Percentiles rank a stretch among this genome's conserved stretches.
Evolutionary conservation across 2,797 vertebrate genomes (phyloP).

Genomic region (Streptopelia turtur): DNA sequence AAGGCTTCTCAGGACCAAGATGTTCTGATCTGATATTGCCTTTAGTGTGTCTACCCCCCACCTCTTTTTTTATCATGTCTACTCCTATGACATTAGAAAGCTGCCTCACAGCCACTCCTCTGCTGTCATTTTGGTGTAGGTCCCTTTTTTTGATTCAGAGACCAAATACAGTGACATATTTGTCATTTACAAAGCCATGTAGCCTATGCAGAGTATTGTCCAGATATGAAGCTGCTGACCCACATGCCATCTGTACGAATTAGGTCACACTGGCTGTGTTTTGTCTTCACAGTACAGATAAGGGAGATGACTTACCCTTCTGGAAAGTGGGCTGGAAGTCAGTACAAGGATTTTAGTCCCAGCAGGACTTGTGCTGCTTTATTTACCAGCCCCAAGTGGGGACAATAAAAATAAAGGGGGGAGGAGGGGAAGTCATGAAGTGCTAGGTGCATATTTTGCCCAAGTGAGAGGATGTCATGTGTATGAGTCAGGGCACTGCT

Average conservation of each 20-base stretch:
- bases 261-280: conserved; percentile 24
- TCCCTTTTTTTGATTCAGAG: neutral
- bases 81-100: neutral
- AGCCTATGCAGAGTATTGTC: neutral
- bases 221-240: neutral
- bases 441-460: neutral
- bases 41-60: neutral
- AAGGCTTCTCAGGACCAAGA: neutral
- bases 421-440: neutral
- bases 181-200: neutral
- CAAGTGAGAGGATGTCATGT: rapidly evolving
- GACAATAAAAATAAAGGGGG: neutral
- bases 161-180: neutral
- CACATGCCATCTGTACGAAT: neutral
- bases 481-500: neutral
- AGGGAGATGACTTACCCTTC: neutral
- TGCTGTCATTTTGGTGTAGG: neutral
- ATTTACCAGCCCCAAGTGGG: neutral
- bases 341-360: conserved; percentile 22
- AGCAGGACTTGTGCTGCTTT: neutral
- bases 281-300: conserved; percentile 38
- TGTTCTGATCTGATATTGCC: neutral
- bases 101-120: neutral
- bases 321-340: conserved; percentile 10
- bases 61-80: neutral